Evolutionary conservation across 2,113 vertebrate genomes (phyloP), one percentile per base, ranked within the genome.

Genomic region (Romanogobio albipinnatus): DNA sequence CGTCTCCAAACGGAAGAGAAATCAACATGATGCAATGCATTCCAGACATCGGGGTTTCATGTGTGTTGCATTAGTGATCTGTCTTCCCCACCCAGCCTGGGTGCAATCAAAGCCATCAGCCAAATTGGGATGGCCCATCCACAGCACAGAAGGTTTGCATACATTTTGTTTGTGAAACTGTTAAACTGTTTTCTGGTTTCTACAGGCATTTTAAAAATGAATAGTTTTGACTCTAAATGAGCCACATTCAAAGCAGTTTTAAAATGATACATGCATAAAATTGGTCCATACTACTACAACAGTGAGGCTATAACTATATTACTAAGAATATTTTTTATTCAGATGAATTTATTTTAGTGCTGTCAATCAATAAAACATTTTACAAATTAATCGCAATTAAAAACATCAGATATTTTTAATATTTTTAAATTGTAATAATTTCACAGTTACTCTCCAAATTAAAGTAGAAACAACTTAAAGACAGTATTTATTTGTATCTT

Each of bases 61-160:
- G 77, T 79, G 77, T 62, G 39, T 62, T 79, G 6, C 53, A 78
- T 78, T 61, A 76, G 53, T 15, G 56, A 59, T 78, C 56, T 17
- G 11, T 61, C 36, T 39, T 78, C 22, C 43, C 33, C 53, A 71
- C 68, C 19, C 68, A 5, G n/a, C n/a, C 39, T 49, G 71, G 43
- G 11, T 47, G 71, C 53, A 62, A 17, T 0, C 17, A 13, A 15
- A 79, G n/a, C 58, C n/a, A 17, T 43, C 76, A 76, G 51, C 51
- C 26, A 56, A 56, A 76, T 10, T 13, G 49, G 33, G 49, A 36
- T 3, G 15, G 62, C 9, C 7, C 49, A 53, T 10, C 24, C 15
- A 33, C 26, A 56, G 9, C n/a, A 24, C 36, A 45, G 8, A 76
- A 10, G 14, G 24, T 22, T 24, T 3, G 9, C 26, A 26, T 7